A percentile compares a stretch with the other conserved stretches of the same genome.
These are phyloP conservation scores for Mamestra brassicae DNA, from an alignment of 2,888 invertebrate genomes.

Conservation along the genomic window DNA sequence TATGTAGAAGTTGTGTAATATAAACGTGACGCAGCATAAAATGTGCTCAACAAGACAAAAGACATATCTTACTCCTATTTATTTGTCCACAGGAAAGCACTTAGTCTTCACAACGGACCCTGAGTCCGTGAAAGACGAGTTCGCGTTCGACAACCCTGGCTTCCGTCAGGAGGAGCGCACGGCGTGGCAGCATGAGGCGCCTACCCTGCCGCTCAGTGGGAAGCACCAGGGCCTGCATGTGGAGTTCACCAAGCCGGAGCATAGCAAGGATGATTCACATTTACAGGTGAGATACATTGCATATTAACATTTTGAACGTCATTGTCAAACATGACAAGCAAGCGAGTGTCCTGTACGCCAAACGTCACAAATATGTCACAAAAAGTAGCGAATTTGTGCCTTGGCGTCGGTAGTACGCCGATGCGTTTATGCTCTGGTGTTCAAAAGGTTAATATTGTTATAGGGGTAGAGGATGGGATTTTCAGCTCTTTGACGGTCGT, in stretches of 20 bases:
- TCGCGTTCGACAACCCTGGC: constrained; percentile 95
- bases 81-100: constrained; percentile 92
- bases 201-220: constrained; percentile 84
- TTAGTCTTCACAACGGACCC: constrained; percentile 94
- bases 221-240: constrained; percentile 82
- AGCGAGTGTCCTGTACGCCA: too few relatives aligned
- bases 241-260: constrained; percentile 86
- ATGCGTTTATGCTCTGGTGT: too few relatives aligned
- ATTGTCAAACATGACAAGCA: neutral
- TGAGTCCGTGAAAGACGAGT: constrained; percentile 94
- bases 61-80: constrained; percentile 1
- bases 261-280: constrained; percentile 85
- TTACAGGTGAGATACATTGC: constrained; percentile 76
- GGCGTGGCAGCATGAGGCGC: constrained; percentile 87
- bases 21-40: neutral
- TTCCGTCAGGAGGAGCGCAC: constrained; percentile 91
- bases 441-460: too few relatives aligned
- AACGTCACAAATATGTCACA: too few relatives aligned
- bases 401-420: too few relatives aligned
- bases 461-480: too few relatives aligned
- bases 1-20: too few relatives aligned
- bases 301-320: neutral
- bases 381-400: too few relatives aligned
- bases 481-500: too few relatives aligned
- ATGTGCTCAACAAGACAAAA: neutral